Evolutionary conservation across 2,888 invertebrate genomes (phyloP).

Genomic region (Apamea epomidion): DNA sequence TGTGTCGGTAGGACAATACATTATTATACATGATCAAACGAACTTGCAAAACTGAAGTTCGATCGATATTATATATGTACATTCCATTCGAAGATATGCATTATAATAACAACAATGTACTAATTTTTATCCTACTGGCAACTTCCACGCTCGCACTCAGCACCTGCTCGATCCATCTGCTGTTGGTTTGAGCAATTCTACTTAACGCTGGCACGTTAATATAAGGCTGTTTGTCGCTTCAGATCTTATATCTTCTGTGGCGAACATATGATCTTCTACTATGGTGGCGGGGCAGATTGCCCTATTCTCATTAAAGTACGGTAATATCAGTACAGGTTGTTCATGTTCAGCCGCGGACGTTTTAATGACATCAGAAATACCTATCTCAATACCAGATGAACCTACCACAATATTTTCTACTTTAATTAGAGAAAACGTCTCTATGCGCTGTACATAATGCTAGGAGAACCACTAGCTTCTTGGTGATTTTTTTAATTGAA

Average conservation of each 20-base stretch:
- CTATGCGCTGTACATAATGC: background rate
- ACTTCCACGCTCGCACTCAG: background rate
- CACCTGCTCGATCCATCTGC: background rate
- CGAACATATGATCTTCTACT: background rate
- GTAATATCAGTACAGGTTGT: conserved; percentile 1
- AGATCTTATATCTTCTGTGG: background rate
- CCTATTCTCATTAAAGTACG: background rate
- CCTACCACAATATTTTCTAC: background rate
- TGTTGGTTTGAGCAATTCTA: background rate
- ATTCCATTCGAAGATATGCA: no score
- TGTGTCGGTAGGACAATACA: no score
- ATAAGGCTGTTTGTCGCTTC: background rate
- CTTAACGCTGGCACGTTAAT: background rate
- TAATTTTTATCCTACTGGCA: no score
- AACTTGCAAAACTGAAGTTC: no score
- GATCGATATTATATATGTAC: no score
- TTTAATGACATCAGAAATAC: background rate
- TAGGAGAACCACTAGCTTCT: background rate
- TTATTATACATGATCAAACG: no score
- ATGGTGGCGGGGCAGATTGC: background rate
- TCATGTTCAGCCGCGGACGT: background rate
- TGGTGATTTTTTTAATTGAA: background rate
- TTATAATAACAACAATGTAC: no score
- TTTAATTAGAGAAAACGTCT: background rate
- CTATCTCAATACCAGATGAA: background rate